A percentile compares a stretch with the other conserved stretches of the same genome.
Evolutionary conservation across 2,113 vertebrate genomes (phyloP).

Genomic region (Callopanchax toddi): DNA sequence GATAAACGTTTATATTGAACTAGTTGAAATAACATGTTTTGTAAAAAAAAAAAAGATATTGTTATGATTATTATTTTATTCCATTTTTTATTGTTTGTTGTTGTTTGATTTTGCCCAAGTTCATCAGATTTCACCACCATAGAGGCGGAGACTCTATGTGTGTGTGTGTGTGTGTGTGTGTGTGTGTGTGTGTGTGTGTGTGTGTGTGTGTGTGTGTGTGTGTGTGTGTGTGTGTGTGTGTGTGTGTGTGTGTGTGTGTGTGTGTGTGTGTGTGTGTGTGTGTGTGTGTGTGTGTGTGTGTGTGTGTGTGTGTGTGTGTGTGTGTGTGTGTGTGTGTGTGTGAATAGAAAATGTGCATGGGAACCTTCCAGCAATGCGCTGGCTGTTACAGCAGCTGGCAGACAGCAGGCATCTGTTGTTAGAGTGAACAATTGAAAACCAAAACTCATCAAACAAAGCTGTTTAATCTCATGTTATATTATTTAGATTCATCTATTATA

Average conservation of each 20-base stretch:
- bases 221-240: not conserved
- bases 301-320: not conserved
- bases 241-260: slow-evolving; percentile 17
- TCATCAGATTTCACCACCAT: not conserved
- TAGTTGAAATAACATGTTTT: too few species aligned
- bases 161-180: too few species aligned
- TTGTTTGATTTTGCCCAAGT: not conserved
- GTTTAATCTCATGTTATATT: slow-evolving; percentile 28
- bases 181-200: too few species aligned
- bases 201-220: not conserved
- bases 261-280: too few species aligned
- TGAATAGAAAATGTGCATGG: slow-evolving; percentile 61
- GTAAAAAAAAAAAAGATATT: too few species aligned
- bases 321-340: not conserved
- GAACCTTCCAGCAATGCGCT: slow-evolving; percentile 68
- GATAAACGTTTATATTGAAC: too few species aligned
- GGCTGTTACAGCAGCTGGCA: slow-evolving; percentile 69
- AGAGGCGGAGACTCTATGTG: not conserved
- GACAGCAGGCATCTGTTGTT: slow-evolving; percentile 60
- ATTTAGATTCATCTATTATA: slow-evolving; percentile 1
- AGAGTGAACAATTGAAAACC: slow-evolving; percentile 46
- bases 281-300: not conserved
- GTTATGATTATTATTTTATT: too few species aligned
- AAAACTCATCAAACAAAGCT: slow-evolving; percentile 45
- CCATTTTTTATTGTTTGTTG: not conserved